These are phyloP conservation scores for Sebastes cheni DNA, from an alignment of 2,797 vertebrate genomes.

Conservation along the genomic window DNA sequence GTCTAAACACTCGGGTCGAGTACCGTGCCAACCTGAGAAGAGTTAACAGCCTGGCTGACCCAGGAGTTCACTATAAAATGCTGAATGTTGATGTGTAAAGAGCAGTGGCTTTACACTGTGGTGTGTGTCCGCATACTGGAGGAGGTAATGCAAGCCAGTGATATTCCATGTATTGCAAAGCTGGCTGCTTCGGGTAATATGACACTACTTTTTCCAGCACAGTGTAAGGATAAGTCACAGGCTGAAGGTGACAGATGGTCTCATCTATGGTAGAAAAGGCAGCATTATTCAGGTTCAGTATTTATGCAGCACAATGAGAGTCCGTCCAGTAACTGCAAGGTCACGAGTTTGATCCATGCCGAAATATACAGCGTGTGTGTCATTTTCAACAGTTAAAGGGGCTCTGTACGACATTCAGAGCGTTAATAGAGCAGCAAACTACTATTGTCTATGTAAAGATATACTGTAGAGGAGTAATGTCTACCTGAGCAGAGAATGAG, in stretches of 20 bases:
- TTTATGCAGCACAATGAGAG: not conserved
- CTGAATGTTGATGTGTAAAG: slow-evolving; percentile 7
- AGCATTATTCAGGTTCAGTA: not conserved
- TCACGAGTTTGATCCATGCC: not conserved
- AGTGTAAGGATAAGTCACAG: not conserved
- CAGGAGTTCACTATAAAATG: not conserved
- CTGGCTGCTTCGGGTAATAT: slow-evolving; percentile 21
- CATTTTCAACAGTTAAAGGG: not conserved
- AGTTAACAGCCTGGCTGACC: not conserved
- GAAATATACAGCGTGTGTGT: not conserved
- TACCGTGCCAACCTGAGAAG: not conserved
- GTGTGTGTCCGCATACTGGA: not conserved
- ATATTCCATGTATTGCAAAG: slow-evolving; percentile 31
- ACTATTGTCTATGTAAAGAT: too few species aligned
- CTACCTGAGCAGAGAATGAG: too few species aligned
- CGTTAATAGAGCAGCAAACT: too few species aligned
- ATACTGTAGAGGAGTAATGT: too few species aligned
- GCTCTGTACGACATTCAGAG: not conserved
- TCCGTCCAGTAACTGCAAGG: not conserved
- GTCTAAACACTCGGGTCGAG: not conserved
- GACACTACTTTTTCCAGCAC: not conserved
- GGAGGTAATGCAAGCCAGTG: slow-evolving; percentile 9
- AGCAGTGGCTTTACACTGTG: slow-evolving; percentile 7
- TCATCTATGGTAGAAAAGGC: not conserved
- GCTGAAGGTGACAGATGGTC: slow-evolving; percentile 10